Evolutionary conservation across 2,113 vertebrate genomes (phyloP), one percentile per base, ranked within the genome.

Genomic region (Pelecanus crispus): DNA sequence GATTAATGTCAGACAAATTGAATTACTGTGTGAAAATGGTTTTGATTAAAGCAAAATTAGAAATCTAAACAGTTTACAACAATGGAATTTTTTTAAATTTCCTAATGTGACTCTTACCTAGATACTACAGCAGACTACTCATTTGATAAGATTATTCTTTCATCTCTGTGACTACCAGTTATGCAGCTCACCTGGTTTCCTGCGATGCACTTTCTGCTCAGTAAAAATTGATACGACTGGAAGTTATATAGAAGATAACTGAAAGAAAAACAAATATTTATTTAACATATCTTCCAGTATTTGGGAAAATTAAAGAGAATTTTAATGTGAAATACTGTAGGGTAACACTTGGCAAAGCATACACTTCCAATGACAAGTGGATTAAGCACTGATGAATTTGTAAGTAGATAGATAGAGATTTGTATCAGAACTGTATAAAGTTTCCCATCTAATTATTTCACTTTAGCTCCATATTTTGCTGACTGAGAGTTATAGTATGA

Each of bases 221-320:
- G 53, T 97, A 97, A 96, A 97, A 96, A 90, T 26, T 80, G 25
- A 85, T 96, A 93, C 0, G 2, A 94, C 63, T 87, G 45, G 42
- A 97, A 97, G 70, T 67, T 71, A 87, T 74, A 87, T 85, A 72
- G 88, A 96, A 94, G 28, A 67, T 20, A 93, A 68, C 36, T 58
- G 44, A 83, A 92, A 88, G 34, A 68, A 92, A 87, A 94, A 20
- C 81, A 90, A 68, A 68, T 9, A 34, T 70, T 94, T 81, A 91
- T 94, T 97, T 95, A 94, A 88, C 66, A 24, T 80, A 89, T 81
- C 50, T 91, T 94, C 82, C 73, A 91, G 14, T 53, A 95, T 78
- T 38, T 67, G 95, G 75, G 38, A 90, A 97, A 97, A 97, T 88
- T 96, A 88, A 95, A 94, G 73, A 94, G 72, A 79, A 68, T 84